Conservation (phyloP, 1,140 invertebrate species). For the Trachelipus rathkii region DNA sequence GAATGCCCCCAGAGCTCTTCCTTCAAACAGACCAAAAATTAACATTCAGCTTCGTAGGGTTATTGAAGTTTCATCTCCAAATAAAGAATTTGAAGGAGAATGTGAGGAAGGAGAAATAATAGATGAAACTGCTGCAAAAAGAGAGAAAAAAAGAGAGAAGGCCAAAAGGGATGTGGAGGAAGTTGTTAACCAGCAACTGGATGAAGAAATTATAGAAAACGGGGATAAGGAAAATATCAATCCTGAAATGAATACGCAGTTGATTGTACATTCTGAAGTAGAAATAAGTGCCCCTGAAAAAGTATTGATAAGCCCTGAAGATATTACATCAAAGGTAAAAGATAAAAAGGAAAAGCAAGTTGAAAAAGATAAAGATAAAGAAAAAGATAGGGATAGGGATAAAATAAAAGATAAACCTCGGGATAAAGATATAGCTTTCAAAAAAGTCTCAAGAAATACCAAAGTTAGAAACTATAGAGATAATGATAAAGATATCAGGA, state of each 20-base stretch:
- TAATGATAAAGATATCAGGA: slow-evolving; percentile 38
- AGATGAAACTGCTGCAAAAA: slow-evolving; percentile 49
- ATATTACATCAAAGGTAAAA: slow-evolving; percentile 16
- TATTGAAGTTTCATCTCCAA: slow-evolving; percentile 42
- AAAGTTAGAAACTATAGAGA: slow-evolving; percentile 44
- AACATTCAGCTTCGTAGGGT: slow-evolving; percentile 35
- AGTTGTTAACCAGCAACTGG: slow-evolving; percentile 43
- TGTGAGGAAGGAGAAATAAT: slow-evolving; percentile 58
- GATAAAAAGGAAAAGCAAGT: slow-evolving; percentile 49
- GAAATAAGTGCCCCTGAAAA: background rate
- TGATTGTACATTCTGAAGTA: background rate
- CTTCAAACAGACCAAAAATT: slow-evolving; percentile 32
- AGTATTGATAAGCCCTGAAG: background rate
- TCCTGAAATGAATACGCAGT: background rate
- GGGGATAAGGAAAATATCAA: slow-evolving; percentile 29
- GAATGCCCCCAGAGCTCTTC: slow-evolving; percentile 30
- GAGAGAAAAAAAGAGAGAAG: slow-evolving; percentile 46
- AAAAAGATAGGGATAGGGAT: slow-evolving; percentile 44
- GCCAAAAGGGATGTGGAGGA: slow-evolving; percentile 47
- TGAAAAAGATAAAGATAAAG: slow-evolving; percentile 39
- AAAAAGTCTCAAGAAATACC: slow-evolving; percentile 49
- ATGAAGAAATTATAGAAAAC: slow-evolving; percentile 42
- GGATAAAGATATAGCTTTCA: slow-evolving; percentile 41
- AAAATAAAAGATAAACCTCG: slow-evolving; percentile 48
- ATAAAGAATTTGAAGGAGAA: slow-evolving; percentile 46